These are phyloP conservation scores for Archivesica marissinica DNA, from an alignment of 1,140 invertebrate species.

Conservation along the genomic window DNA sequence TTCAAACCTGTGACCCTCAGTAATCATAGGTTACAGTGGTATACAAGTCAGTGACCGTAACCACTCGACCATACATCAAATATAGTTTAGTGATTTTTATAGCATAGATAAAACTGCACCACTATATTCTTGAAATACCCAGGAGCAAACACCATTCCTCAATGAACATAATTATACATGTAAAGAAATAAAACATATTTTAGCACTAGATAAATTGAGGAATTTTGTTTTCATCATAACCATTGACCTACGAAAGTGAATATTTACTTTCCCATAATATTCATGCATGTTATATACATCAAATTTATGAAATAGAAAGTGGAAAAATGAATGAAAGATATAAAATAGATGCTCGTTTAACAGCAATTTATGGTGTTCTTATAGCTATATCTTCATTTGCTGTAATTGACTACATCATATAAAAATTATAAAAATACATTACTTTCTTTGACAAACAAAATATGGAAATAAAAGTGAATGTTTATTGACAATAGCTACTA, in stretches of 20 bases:
- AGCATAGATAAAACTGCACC: too few species aligned
- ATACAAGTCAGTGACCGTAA: too few species aligned
- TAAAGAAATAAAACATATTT: too few species aligned
- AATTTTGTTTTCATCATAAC: neutral
- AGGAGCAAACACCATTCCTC: too few species aligned
- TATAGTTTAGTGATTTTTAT: too few species aligned
- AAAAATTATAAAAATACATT: conserved; percentile 15
- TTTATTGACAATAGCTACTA: conserved; percentile 39
- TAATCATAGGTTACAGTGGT: too few species aligned
- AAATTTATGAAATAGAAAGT: conserved; percentile 16
- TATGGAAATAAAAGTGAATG: neutral
- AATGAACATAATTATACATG: too few species aligned
- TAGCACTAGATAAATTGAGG: neutral
- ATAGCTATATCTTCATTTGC: neutral
- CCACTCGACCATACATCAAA: too few species aligned
- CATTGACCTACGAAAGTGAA: neutral
- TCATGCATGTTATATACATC: neutral
- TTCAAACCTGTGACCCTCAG: too few species aligned
- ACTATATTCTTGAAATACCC: too few species aligned
- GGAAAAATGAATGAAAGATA: neutral
- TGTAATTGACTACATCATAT: neutral
- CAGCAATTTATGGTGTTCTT: conserved; percentile 2
- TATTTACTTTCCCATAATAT: neutral
- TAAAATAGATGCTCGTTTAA: neutral
- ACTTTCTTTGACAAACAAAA: neutral